Evolutionary conservation across 2,113 vertebrate genomes (phyloP).

Genomic region (Meles meles): DNA sequence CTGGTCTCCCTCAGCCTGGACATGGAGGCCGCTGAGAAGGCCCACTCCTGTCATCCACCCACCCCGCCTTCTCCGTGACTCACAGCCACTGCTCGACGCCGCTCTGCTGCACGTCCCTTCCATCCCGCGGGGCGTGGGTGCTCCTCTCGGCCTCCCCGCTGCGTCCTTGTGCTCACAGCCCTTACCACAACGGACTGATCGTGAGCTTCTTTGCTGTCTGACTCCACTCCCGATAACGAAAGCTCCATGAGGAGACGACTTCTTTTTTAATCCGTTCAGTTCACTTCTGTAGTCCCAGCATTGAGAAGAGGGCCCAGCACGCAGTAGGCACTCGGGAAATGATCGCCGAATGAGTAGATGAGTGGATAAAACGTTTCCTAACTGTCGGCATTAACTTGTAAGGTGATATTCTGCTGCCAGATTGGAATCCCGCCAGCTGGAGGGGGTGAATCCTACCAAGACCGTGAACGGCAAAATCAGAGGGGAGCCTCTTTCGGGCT

Average conservation of each 20-base stretch:
- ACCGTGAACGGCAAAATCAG: not conserved
- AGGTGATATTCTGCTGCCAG: not conserved
- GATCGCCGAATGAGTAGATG: not conserved
- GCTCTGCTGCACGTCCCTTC: not conserved
- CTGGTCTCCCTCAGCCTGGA: not conserved
- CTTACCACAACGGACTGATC: not conserved
- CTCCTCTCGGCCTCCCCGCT: not conserved
- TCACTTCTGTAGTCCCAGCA: not conserved
- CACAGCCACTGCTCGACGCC: rapidly evolving
- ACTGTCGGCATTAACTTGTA: not conserved
- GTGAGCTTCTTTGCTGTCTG: not conserved
- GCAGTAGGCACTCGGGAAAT: not conserved
- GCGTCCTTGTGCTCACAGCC: rapidly evolving
- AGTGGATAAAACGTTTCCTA: not conserved
- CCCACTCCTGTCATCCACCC: rapidly evolving
- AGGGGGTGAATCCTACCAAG: not conserved
- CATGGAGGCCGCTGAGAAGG: rapidly evolving
- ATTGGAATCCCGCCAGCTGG: not conserved
- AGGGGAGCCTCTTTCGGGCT: not conserved
- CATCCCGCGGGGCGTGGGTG: rapidly evolving
- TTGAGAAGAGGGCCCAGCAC: not conserved
- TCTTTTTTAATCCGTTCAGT: too few relatives aligned
- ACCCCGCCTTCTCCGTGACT: too few relatives aligned
- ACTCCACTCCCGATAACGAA: not conserved
- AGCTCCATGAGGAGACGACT: too few relatives aligned